phyloP scores from a whole-genome alignment of 1,140 invertebrate genomes.

The Magallana gigas region DNA sequence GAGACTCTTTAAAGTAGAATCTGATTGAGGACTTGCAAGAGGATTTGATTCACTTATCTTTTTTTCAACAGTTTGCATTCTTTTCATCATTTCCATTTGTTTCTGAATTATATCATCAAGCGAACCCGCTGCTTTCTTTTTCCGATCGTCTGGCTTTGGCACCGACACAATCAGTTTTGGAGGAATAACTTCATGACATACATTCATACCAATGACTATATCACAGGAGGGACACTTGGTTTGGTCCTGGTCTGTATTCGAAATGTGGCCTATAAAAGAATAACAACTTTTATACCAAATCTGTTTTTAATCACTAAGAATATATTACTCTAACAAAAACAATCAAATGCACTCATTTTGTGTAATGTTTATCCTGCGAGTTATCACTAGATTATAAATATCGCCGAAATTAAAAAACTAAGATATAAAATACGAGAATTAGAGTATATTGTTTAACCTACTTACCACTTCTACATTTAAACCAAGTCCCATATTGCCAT shows the following conservation, averaged over 20 bases:
- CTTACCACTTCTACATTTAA: conserved; percentile 83
- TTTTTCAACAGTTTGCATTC: too few species aligned
- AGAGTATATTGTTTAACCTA: not conserved
- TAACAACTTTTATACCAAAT: not conserved
- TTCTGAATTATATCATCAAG: not conserved
- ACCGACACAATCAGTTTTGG: not conserved
- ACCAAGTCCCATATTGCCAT: conserved; percentile 84
- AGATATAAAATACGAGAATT: too few species aligned
- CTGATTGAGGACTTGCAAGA: too few species aligned
- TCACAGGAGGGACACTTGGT: not conserved
- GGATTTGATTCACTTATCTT: too few species aligned
- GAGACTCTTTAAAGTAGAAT: too few species aligned
- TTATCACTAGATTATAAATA: not conserved
- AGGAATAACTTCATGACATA: not conserved
- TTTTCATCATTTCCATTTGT: too few species aligned
- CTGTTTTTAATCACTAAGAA: not conserved
- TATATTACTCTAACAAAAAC: too few species aligned
- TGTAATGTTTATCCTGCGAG: not conserved
- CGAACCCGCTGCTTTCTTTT: not conserved
- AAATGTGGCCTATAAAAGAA: not conserved
- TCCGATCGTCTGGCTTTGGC: not conserved
- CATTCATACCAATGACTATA: not conserved
- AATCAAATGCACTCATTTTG: not conserved
- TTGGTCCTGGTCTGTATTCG: not conserved
- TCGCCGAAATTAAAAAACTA: not conserved